Conservation (phyloP, 2,113 vertebrate genomes). For the Odontophorus gujanensis region DNA sequence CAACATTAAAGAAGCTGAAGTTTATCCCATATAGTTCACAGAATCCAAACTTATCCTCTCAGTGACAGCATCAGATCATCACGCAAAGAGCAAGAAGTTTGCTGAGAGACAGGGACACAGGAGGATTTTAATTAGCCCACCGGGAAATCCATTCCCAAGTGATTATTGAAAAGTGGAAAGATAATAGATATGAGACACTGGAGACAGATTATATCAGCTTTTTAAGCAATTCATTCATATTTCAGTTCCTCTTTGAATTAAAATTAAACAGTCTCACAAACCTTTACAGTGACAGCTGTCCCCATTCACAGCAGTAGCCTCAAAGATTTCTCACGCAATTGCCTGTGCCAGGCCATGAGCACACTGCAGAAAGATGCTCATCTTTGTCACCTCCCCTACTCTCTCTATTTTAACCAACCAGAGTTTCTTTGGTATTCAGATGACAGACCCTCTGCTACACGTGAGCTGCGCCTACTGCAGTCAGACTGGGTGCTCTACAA, state of each 20-base stretch:
- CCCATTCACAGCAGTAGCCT: neutral
- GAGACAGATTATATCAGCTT: neutral
- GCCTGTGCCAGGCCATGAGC: neutral
- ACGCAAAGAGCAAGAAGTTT: neutral
- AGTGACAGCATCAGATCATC: neutral
- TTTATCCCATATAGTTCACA: neutral
- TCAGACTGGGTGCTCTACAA: neutral
- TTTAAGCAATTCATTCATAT: conserved; percentile 25
- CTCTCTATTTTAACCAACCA: neutral
- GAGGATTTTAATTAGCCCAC: conserved; percentile 32
- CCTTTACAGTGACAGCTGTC: conserved; percentile 17
- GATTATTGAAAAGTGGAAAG: conserved; percentile 12
- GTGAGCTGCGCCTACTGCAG: neutral
- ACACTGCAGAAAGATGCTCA: neutral
- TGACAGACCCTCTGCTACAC: neutral
- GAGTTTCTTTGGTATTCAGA: neutral
- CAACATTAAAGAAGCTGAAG: neutral
- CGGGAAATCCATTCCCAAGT: conserved; percentile 29
- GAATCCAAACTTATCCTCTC: neutral
- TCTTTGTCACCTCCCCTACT: neutral
- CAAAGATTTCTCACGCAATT: conserved; percentile 24
- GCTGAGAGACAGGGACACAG: neutral
- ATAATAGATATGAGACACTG: neutral
- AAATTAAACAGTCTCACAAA: neutral
- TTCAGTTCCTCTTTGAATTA: neutral